Evolutionary conservation across 1,140 invertebrate genomes (phyloP), one percentile per base, ranked within the genome.

Genomic region (Babylonia areolata): DNA sequence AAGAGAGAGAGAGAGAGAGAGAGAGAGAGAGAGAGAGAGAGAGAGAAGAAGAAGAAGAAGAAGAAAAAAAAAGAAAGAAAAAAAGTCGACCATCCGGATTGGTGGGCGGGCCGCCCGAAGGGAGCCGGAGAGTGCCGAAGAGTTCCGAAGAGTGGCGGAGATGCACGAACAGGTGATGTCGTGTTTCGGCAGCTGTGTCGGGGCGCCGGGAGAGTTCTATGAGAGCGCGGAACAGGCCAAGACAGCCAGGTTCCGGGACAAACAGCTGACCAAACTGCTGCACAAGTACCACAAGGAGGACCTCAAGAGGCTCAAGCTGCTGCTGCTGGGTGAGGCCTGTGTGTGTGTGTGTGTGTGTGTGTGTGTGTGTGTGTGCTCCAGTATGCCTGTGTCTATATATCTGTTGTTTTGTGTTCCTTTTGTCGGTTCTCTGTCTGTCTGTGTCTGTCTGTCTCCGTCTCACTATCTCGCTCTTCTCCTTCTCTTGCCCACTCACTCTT

Each of bases 271-370:
- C n/a, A 90, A 87, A 78, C 64, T 89, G 0, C 85, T 93, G 0
- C 88, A 91, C 79, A 88, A 92, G 81, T 86, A 92, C 17, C 90
- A 92, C 73, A 90, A 90, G 82, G 85, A 92, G 42, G 92, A 93
- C 31, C 33, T 92, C 12, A 92, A 91, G 75, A 85, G 88, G 64
- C 83, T 92, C 0, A 92, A 92, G 83, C 88, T 93, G 6, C 86
- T 93, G 23, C 75, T 93, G 0, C 81, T 93, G 77, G 93, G 93
- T 92, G 87, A 90, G 89, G 81, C 40, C 79, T 46, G 31, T 11
- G 42, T 35, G 51, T 82, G 0, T 82, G 46, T 28, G 0, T 82
- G 3, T 58, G 46, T 58, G 42, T 82, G 40, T 31, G 40, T 1
- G 0, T 51, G 5, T 46, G 5, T 46, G n/a, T n/a, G n/a, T n/a